Percentiles rank a stretch among this genome's conserved stretches.
Evolutionary conservation across 2,113 vertebrate species (phyloP).

Genomic region (Martes martes): DNA sequence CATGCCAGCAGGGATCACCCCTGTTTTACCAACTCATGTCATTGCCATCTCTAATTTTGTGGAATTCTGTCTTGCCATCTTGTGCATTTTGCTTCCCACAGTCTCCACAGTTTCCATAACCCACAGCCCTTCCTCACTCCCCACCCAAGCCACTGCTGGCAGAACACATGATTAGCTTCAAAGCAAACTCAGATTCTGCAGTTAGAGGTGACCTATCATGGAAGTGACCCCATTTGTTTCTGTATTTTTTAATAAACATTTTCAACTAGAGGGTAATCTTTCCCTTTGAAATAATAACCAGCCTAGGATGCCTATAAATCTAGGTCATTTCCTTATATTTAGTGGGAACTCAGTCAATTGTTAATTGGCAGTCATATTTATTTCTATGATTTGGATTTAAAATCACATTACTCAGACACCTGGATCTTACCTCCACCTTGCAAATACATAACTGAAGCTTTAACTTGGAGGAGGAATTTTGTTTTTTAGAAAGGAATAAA

Average conservation of each 20-base stretch:
- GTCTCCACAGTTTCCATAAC: conserved; percentile 25
- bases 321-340: background rate
- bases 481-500: background rate
- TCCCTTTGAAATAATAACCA: background rate
- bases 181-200: conserved; percentile 30
- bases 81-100: conserved; percentile 63
- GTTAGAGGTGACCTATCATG: background rate
- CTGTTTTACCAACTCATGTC: background rate
- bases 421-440: background rate
- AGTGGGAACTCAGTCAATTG: background rate
- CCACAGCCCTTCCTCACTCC: conserved; percentile 15
- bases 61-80: conserved; percentile 57
- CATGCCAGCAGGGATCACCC: background rate
- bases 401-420: conserved; percentile 5
- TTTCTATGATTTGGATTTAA: conserved; percentile 24
- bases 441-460: conserved; percentile 9
- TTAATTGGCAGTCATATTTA: background rate
- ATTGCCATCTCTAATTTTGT: conserved; percentile 47
- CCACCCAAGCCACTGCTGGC: conserved; percentile 13
- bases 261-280: background rate
- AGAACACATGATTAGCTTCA: background rate
- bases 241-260: background rate
- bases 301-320: background rate
- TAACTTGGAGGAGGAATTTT: background rate
- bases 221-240: background rate